Conservation (phyloP, 2,888 invertebrate species). For the Leucania comma region DNA sequence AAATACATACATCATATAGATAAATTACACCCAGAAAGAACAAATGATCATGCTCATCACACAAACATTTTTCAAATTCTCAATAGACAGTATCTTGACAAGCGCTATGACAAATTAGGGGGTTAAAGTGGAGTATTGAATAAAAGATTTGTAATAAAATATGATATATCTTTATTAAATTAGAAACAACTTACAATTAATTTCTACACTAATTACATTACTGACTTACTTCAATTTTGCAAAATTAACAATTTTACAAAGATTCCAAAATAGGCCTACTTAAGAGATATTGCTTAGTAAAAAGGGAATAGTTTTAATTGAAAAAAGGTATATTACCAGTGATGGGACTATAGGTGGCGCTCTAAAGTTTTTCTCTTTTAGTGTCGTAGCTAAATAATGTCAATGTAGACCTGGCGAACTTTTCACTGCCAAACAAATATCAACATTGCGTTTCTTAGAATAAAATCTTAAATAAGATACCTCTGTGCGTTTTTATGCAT, state of each 20-base stretch:
- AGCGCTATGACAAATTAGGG: not conserved
- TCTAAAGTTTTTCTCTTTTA: not conserved
- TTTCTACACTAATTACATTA: conserved; percentile 58
- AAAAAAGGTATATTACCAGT: conserved; percentile 22
- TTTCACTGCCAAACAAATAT: conserved; percentile 1
- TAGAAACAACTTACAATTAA: conserved; percentile 78
- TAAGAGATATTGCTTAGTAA: conserved; percentile 40
- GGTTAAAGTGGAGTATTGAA: conserved; percentile 3
- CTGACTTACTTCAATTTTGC: conserved; percentile 52
- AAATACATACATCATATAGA: too few species aligned
- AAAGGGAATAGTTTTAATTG: conserved; percentile 6
- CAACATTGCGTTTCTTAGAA: not conserved
- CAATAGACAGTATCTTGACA: not conserved
- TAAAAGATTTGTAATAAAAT: conserved; percentile 65
- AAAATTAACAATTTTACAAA: conserved; percentile 51
- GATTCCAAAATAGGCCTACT: conserved; percentile 49
- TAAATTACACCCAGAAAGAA: too few species aligned
- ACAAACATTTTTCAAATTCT: too few species aligned
- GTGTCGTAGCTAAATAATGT: conserved; percentile 15
- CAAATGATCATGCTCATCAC: too few species aligned
- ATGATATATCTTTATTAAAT: conserved; percentile 81
- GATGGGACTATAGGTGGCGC: conserved; percentile 10
- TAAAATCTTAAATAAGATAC: not conserved
- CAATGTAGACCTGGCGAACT: not conserved
- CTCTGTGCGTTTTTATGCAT: not conserved